These are phyloP conservation scores for Coenonympha glycerion DNA, from an alignment of 2,888 invertebrate species.

Conservation along the genomic window DNA sequence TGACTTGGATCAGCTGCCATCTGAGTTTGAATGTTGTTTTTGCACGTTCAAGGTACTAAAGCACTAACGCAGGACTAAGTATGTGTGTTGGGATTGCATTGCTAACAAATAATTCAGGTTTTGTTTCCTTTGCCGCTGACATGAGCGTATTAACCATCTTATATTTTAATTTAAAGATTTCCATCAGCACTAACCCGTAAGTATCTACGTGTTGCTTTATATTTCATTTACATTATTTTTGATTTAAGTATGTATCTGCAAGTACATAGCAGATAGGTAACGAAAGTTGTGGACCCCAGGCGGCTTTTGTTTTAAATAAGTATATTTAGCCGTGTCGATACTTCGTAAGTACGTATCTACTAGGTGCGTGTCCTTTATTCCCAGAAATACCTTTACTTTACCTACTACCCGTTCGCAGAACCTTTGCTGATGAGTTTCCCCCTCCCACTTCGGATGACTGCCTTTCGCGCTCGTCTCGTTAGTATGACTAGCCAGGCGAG, in stretches of 20 bases:
- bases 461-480: no score
- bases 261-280: constrained; percentile 15
- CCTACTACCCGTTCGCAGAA: no score
- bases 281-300: neutral
- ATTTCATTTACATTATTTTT: constrained; percentile 22
- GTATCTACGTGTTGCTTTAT: constrained; percentile 30
- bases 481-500: no score
- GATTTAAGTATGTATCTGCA: constrained; percentile 24
- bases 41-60: constrained; percentile 93
- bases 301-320: neutral
- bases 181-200: constrained; percentile 42
- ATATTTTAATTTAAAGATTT: constrained; percentile 34
- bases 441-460: no score
- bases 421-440: no score
- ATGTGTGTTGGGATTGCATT: constrained; percentile 14
- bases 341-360: no score
- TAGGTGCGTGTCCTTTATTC: no score
- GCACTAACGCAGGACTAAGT: constrained; percentile 44
- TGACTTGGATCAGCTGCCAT: constrained; percentile 91
- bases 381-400: no score
- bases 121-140: constrained; percentile 26
- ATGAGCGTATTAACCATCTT: constrained; percentile 19
- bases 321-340: neutral
- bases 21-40: constrained; percentile 98
- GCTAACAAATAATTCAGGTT: constrained; percentile 12